Evolutionary conservation across 2,113 vertebrate species (phyloP), one percentile per base, ranked within the genome.

Genomic region (Pardalotus punctatus): DNA sequence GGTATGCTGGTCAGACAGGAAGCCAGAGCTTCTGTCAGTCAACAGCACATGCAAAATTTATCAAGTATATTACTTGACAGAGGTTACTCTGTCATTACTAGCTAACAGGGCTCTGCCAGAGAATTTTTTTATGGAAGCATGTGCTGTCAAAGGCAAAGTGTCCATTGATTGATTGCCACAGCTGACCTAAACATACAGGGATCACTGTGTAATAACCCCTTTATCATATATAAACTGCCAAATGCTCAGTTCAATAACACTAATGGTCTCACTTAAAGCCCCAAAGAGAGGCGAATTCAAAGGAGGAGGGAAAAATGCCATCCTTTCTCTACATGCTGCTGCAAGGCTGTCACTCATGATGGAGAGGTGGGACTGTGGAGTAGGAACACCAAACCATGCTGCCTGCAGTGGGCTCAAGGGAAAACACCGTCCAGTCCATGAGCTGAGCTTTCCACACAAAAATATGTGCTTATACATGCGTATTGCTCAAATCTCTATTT

Each of bases 41-140:
- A 98, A 96, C 86, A 98, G 96, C 94, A 97, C 95, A 97, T 97
- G 94, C 90, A 98, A 97, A 97, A 98, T 98, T 97, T 98, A 98
- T 98, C 97, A 98, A 97, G 79, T 98, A 77, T 97, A 96, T 97
- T 98, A 91, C 94, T 98, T 97, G 96, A 98, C 97, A 97, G 96
- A 97, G 97, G 97, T 97, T 97, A 89, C 81, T 97, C 96, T 98
- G 97, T 97, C 97, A 97, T 97, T 98, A 96, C 90, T 88, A 92
- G 92, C 95, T 97, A 97, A 97, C 91, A 89, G 84, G 82, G 47
- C 89, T 91, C 71, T 97, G 97, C 96, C 97, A 98, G 94, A 91
- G 71, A 94, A 91, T 90, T 97, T 96, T 96, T 97, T 96, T 94
- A 89, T 97, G 96, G 91, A 97, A 96, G 82, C 94, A 94, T 96